These are phyloP conservation scores for Dipus sagitta DNA, from an alignment of 2,797 vertebrate genomes.

Conservation along the genomic window DNA sequence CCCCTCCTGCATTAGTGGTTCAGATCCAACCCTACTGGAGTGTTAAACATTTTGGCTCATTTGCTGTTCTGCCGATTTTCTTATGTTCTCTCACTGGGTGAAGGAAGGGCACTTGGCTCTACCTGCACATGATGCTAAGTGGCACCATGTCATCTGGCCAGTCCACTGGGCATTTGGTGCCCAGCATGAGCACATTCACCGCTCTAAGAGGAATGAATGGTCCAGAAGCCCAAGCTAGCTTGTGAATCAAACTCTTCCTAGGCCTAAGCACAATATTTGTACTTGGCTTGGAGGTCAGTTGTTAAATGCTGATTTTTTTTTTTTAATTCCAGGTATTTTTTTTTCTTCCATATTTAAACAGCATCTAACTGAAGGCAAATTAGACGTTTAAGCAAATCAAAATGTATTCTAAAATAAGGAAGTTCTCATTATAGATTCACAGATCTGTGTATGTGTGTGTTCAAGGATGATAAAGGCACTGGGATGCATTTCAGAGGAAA, in stretches of 20 bases:
- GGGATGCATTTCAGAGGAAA: constrained; percentile 73
- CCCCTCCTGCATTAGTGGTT: not conserved
- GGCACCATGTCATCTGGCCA: constrained; percentile 78
- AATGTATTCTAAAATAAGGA: constrained; percentile 77
- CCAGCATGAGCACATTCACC: constrained; percentile 60
- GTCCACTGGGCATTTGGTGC: constrained; percentile 68
- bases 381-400: constrained; percentile 84
- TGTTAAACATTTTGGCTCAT: not conserved
- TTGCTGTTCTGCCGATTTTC: not conserved
- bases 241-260: constrained; percentile 76
- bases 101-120: constrained; percentile 79
- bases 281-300: constrained; percentile 83
- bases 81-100: constrained; percentile 29
- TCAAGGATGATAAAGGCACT: constrained; percentile 79
- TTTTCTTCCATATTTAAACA: constrained; percentile 82
- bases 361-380: constrained; percentile 84
- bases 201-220: constrained; percentile 65
- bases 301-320: constrained; percentile 83
- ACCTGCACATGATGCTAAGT: constrained; percentile 65
- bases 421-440: constrained; percentile 83
- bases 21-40: not conserved
- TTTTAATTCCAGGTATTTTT: constrained; percentile 76
- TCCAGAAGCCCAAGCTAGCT: constrained; percentile 74
- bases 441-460: constrained; percentile 79
- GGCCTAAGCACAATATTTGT: constrained; percentile 70